Conservation (phyloP, 2,113 vertebrate genomes). For the Ptyas mucosa region DNA sequence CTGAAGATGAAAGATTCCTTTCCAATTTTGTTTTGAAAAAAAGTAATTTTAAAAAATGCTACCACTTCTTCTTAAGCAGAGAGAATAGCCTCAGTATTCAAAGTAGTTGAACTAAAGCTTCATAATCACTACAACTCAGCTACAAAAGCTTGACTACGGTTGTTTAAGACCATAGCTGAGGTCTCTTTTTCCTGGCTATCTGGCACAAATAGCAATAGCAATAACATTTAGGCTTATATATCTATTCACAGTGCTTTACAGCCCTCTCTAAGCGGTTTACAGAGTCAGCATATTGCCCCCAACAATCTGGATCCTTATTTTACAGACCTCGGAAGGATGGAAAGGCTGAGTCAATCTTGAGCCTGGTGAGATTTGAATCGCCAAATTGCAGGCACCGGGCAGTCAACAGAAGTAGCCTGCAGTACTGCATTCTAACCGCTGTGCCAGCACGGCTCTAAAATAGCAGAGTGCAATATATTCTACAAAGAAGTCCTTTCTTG, state of each 20-base stretch:
- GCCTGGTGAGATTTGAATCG: too few relatives aligned
- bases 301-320: too few relatives aligned
- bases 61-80: not conserved
- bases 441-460: not conserved
- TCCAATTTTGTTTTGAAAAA: not conserved
- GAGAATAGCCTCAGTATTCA: not conserved
- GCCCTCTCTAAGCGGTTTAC: too few relatives aligned
- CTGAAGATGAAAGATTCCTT: not conserved
- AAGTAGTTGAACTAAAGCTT: not conserved
- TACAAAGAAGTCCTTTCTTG: not conserved
- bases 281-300: too few relatives aligned
- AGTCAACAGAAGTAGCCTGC: too few relatives aligned
- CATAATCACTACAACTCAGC: not conserved
- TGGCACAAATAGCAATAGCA: not conserved
- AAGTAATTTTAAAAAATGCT: not conserved
- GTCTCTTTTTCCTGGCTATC: not conserved
- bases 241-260: too few relatives aligned
- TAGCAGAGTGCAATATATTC: not conserved
- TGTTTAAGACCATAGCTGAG: not conserved
- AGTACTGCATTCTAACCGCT: too few relatives aligned
- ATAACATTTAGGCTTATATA: too few relatives aligned
- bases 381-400: too few relatives aligned
- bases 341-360: too few relatives aligned
- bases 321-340: too few relatives aligned
- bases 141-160: not conserved